Evolutionary conservation across 2,113 vertebrate species (phyloP).

Genomic region (Trichomycterus rosablanca): DNA sequence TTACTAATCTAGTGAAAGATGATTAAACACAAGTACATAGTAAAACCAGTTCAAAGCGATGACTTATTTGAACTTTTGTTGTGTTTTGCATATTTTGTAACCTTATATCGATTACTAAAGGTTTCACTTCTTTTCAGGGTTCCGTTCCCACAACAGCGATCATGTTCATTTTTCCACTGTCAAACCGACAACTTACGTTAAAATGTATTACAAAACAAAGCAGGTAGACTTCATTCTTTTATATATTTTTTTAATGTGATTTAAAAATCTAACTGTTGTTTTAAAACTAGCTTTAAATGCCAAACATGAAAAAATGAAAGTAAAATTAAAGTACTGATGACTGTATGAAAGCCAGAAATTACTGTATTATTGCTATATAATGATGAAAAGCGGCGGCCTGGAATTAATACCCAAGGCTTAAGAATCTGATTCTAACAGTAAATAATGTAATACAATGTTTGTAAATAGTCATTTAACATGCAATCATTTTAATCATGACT

Average conservation of each 20-base stretch:
- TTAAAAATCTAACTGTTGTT: too few relatives aligned
- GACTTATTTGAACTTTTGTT: conserved; percentile 21
- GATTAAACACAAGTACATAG: conserved; percentile 21
- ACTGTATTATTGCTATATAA: too few relatives aligned
- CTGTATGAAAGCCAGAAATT: too few relatives aligned
- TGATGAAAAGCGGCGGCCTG: too few relatives aligned
- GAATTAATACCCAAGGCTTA: too few relatives aligned
- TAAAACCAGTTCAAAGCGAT: conserved; percentile 35
- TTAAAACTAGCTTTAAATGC: too few relatives aligned
- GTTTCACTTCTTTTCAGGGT: conserved; percentile 27
- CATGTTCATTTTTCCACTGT: conserved; percentile 9
- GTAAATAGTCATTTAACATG: too few relatives aligned
- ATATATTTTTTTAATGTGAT: background rate
- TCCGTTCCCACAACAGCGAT: conserved; percentile 21
- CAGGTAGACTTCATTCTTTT: background rate
- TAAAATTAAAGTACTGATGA: too few relatives aligned
- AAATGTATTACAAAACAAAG: background rate
- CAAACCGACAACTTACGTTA: background rate
- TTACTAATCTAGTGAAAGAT: conserved; percentile 5
- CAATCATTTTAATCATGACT: too few relatives aligned
- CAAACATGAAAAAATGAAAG: too few relatives aligned
- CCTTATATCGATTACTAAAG: conserved; percentile 2
- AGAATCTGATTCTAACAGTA: too few relatives aligned
- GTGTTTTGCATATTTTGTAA: conserved; percentile 25
- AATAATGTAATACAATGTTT: too few relatives aligned